These are phyloP conservation scores for Mesaphorura yosii DNA, from an alignment of 1,140 invertebrate species.

Conservation along the genomic window DNA sequence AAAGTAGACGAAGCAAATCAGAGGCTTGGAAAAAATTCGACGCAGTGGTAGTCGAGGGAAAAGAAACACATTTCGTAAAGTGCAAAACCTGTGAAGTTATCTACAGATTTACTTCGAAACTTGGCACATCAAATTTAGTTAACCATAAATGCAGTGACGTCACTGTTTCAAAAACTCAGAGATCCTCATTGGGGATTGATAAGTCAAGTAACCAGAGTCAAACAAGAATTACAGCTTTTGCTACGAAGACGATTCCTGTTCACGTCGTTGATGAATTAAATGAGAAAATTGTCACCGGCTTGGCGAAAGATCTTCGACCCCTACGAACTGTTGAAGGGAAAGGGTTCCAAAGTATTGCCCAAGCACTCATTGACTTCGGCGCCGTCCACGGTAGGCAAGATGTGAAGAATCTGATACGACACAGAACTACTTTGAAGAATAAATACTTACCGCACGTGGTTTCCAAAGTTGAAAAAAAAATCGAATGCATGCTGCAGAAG, in stretches of 20 bases:
- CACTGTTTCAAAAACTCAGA: neutral
- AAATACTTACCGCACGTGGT: neutral
- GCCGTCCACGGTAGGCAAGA: slow-evolving; percentile 7
- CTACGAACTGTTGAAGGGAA: slow-evolving; percentile 5
- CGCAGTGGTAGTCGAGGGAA: neutral
- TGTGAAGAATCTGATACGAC: neutral
- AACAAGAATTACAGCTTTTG: neutral
- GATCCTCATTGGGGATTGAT: neutral
- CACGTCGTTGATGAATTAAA: neutral
- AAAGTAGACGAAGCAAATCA: neutral
- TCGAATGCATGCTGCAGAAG: neutral
- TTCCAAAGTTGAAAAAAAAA: neutral
- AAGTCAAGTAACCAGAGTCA: too few relatives aligned
- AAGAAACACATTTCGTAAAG: neutral
- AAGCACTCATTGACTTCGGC: slow-evolving; percentile 16
- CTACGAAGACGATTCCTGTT: neutral
- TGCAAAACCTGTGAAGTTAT: neutral
- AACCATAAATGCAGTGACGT: neutral
- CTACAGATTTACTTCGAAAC: neutral
- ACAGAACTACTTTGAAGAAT: neutral
- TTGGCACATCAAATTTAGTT: neutral
- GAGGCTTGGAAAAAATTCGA: neutral
- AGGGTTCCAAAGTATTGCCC: slow-evolving; percentile 9
- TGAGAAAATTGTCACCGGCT: neutral
- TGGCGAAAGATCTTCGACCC: slow-evolving; percentile 16